These are phyloP conservation scores for Climacteris rufus DNA, from an alignment of 2,113 vertebrate species.

Conservation along the genomic window DNA sequence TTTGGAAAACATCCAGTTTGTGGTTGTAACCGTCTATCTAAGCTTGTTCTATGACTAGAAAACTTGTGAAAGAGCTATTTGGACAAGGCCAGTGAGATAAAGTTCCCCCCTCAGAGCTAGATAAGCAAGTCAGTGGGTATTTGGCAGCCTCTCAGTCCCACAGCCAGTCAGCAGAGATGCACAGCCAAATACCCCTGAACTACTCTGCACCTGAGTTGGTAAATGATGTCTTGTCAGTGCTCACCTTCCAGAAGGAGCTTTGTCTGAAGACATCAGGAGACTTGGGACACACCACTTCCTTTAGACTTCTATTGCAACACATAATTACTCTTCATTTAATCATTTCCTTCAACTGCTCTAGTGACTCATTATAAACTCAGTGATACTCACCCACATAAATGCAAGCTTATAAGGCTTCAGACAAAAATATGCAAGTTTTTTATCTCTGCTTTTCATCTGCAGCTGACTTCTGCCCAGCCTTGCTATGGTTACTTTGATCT, in stretches of 20 bases:
- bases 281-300: neutral
- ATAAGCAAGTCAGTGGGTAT: neutral
- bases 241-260: neutral
- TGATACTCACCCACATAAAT: neutral
- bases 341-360: neutral
- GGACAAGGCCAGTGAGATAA: neutral
- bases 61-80: neutral
- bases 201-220: neutral
- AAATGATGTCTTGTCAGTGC: neutral
- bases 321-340: neutral
- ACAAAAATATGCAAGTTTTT: neutral
- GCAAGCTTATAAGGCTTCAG: neutral
- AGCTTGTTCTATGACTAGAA: neutral
- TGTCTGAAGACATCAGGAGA: neutral
- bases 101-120: neutral
- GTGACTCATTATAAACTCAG: neutral
- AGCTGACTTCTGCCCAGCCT: neutral
- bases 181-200: neutral
- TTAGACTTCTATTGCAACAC: neutral
- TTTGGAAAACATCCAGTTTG: neutral
- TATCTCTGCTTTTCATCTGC: neutral
- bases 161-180: neutral
- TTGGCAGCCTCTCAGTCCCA: neutral
- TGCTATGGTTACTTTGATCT: neutral
- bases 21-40: neutral